A percentile compares a stretch with the other conserved stretches of the same genome.
Conservation (phyloP, 2,797 vertebrate species). For the Clarias platycephalus region DNA sequence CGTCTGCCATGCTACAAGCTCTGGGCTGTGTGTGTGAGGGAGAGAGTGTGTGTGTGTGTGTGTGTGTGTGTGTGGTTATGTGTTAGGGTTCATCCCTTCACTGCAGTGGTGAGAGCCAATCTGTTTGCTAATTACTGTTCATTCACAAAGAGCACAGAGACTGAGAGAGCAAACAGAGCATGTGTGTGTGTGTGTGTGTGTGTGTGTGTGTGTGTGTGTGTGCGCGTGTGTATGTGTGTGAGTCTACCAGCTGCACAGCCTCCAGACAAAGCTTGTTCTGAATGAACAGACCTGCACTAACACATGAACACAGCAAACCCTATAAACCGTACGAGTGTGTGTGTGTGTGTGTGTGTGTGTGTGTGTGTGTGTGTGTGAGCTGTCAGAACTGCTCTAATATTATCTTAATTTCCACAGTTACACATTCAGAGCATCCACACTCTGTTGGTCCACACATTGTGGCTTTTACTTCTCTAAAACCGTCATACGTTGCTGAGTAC, state of each 20-base stretch:
- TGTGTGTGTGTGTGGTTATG: slow-evolving; percentile 25
- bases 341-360: slow-evolving; percentile 1
- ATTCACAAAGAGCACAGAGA: slow-evolving; percentile 68
- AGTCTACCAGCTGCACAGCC: slow-evolving; percentile 67
- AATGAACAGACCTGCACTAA: slow-evolving; percentile 42
- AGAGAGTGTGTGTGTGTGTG: slow-evolving; percentile 40
- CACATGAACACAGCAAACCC: slow-evolving; percentile 51
- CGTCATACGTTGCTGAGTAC: background rate
- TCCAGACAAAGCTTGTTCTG: slow-evolving; percentile 62
- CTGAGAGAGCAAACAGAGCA: slow-evolving; percentile 52
- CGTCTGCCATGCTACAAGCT: background rate
- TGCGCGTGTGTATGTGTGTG: slow-evolving; percentile 29
- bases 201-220: slow-evolving; percentile 24
- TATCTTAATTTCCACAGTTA: background rate
- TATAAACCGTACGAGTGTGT: background rate
- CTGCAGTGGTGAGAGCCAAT: slow-evolving; percentile 59
- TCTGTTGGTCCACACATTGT: background rate
- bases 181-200: slow-evolving; percentile 43
- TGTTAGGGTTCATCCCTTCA: slow-evolving; percentile 53
- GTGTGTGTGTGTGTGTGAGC: background rate
- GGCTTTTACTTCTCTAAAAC: background rate
- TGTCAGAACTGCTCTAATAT: background rate
- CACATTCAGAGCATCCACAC: background rate
- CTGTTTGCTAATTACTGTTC: slow-evolving; percentile 71
- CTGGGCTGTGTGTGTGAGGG: slow-evolving; percentile 39